Percentiles rank a stretch among this genome's conserved stretches.
Evolutionary conservation across 1,140 invertebrate genomes (phyloP).

Genomic region (Philotrypesis tridentata): DNA sequence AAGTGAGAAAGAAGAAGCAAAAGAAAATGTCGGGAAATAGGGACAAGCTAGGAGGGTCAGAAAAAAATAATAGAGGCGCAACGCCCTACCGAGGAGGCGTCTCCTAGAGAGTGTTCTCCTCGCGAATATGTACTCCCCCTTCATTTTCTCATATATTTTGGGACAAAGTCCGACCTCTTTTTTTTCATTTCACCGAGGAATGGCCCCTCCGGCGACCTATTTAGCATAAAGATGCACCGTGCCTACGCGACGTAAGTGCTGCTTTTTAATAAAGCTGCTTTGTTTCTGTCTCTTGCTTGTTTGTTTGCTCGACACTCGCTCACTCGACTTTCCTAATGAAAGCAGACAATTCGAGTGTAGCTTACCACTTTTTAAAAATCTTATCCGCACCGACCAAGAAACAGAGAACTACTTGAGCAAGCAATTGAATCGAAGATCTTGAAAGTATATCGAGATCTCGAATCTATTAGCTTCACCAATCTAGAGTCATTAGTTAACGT

Average conservation of each 20-base stretch:
- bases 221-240: slow-evolving; percentile 1
- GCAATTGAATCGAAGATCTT: too few species aligned
- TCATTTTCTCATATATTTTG: slow-evolving; percentile 22
- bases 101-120: background rate
- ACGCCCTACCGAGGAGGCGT: background rate
- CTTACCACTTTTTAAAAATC: too few species aligned
- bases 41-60: background rate
- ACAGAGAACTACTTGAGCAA: too few species aligned
- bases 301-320: background rate
- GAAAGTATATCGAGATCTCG: too few species aligned
- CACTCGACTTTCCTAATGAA: background rate
- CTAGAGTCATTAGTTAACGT: too few species aligned
- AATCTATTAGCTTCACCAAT: too few species aligned
- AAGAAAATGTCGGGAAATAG: background rate
- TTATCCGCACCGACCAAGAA: too few species aligned
- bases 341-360: too few species aligned
- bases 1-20: slow-evolving; percentile 24
- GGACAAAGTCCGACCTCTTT: background rate
- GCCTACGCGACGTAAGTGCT: background rate
- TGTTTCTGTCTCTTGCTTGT: background rate
- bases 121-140: background rate
- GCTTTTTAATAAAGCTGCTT: background rate
- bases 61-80: background rate
- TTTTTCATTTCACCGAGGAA: background rate
- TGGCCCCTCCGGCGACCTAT: slow-evolving; percentile 13